Conservation (phyloP, 2,113 vertebrate genomes). For the Scalopus aquaticus region DNA sequence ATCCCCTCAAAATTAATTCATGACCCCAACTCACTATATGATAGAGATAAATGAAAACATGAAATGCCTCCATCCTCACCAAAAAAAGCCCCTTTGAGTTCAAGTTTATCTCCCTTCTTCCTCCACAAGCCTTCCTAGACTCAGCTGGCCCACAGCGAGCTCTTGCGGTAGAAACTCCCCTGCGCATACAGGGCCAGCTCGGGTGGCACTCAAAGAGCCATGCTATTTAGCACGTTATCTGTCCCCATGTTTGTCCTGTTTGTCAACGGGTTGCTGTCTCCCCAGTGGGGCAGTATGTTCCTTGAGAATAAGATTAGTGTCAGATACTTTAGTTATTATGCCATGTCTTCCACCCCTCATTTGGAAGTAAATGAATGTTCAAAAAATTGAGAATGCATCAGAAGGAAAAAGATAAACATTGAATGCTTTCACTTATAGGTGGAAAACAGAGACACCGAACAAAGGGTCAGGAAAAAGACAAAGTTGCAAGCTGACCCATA, state of each 20-base stretch:
- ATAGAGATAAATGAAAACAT: not conserved
- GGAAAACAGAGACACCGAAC: too few relatives aligned
- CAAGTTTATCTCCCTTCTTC: not conserved
- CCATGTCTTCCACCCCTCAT: not conserved
- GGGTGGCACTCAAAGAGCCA: not conserved
- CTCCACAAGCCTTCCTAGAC: not conserved
- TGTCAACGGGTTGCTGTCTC: not conserved
- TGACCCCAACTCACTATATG: not conserved
- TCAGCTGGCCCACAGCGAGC: not conserved
- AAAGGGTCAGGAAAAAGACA: too few relatives aligned
- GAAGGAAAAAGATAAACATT: too few relatives aligned
- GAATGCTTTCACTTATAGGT: too few relatives aligned
- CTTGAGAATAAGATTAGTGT: not conserved
- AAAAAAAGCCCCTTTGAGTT: not conserved
- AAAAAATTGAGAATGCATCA: not conserved
- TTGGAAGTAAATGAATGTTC: not conserved
- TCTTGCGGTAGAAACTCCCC: not conserved
- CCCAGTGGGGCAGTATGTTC: not conserved
- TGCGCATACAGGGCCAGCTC: not conserved
- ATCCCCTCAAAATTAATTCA: not conserved
- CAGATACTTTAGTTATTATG: not conserved
- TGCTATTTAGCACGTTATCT: not conserved
- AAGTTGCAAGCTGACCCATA: too few relatives aligned
- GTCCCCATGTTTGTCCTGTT: not conserved
- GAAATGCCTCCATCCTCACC: not conserved